These are phyloP conservation scores for Drosophila borborema DNA, from an alignment of 2,888 invertebrate genomes.

Conservation along the genomic window DNA sequence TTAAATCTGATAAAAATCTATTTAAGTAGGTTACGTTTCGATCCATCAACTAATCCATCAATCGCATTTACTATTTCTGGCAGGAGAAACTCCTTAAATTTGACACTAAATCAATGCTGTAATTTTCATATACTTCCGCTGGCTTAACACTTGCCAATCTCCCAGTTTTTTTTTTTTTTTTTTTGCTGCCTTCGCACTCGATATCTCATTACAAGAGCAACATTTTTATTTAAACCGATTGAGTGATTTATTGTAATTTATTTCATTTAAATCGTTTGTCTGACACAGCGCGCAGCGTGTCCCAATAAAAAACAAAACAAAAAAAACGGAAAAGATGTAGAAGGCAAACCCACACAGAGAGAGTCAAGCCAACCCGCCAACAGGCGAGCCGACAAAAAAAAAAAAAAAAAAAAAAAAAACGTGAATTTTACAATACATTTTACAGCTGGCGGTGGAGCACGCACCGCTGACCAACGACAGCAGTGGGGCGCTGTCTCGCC, in stretches of 20 bases:
- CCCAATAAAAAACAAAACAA: slow-evolving; percentile 31
- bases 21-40: neutral
- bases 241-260: slow-evolving; percentile 81
- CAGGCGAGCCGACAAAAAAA: slow-evolving; percentile 61
- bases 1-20: neutral
- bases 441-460: slow-evolving; percentile 64
- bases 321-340: slow-evolving; percentile 7
- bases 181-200: slow-evolving; percentile 39
- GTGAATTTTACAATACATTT: slow-evolving; percentile 73
- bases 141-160: slow-evolving; percentile 20
- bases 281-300: slow-evolving; percentile 57
- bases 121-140: slow-evolving; percentile 21
- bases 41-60: slow-evolving; percentile 7
- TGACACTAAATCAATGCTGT: slow-evolving; percentile 22
- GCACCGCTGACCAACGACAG: slow-evolving; percentile 60
- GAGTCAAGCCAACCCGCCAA: slow-evolving; percentile 37
- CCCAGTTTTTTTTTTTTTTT: slow-evolving; percentile 4
- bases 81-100: neutral
- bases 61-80: neutral
- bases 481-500: slow-evolving; percentile 17
- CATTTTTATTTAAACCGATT: slow-evolving; percentile 78
- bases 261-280: slow-evolving; percentile 82
- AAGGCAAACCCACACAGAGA: slow-evolving; percentile 26
- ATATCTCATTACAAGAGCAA: slow-evolving; percentile 77
- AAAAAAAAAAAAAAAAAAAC: slow-evolving; percentile 72